Evolutionary conservation across 2,797 vertebrate species (phyloP), one percentile per base, ranked within the genome.

Genomic region (Poeciliopsis presidionis): DNA sequence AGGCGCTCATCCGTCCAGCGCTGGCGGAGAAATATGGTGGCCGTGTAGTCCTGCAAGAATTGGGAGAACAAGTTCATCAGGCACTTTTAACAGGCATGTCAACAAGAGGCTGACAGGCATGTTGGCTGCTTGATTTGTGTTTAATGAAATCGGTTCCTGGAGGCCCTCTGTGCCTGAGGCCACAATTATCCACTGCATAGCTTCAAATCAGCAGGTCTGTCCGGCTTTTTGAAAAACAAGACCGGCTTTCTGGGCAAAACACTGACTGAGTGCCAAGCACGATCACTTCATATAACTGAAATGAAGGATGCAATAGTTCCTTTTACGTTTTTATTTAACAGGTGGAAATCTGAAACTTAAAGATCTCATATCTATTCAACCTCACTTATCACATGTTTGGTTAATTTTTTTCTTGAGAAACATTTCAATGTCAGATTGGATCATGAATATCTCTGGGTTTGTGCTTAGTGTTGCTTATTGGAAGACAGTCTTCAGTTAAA

Each of bases 21-120:
- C 86, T 98, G 97, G 45, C 97, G 96, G 59, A 98, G 93, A 86
- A 98, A 98, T 88, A 98, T 98, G 86, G 97, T 98, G 75, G 97
- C 97, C 0, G 97, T 98, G 90, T 98, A 98, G 93, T 98, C 97
- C 97, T 98, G 89, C 75, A 80, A 75, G 72, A 86, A 8, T n/a
- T 12, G 28, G 13, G 28, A 5, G 25, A 53, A 88, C 22, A 71
- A 87, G 74, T 80, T 89, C 57, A 86, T 69, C 47, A 30, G 71
- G 76, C 61, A 39, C 14, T 61, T 75, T 81, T 86, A 83, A 89
- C 73, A 69, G 30, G 45, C 20, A 53, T 41, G 33, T 53, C 13
- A 41, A 4, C 0, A 73, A 81, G 78, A 55, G 79, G 83, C 85
- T 87, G 84, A 80, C 22, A 13, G 65, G 45, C 22, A 0, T 45